Evolutionary conservation across 2,797 vertebrate genomes (phyloP), one percentile per base, ranked within the genome.

Genomic region (Danionella dracula): DNA sequence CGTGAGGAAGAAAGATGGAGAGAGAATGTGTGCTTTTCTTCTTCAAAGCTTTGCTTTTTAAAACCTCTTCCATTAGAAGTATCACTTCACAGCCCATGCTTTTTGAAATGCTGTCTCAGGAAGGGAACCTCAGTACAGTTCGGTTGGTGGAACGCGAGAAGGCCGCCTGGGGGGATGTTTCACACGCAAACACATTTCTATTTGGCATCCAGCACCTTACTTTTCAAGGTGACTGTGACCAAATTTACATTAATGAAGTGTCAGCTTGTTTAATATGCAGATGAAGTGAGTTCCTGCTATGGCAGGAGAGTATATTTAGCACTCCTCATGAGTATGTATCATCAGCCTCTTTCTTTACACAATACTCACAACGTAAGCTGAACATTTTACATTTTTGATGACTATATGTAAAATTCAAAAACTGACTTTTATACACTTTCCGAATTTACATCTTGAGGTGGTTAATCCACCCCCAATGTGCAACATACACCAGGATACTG

Each of bases 111-210:
- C 15, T 11, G 16, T 20, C 2, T 41, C 13, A 17, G 45, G 41
- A 46, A 34, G 46, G 62, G 55, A 80, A 71, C 75, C 75, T 70
- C 70, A 72, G 62, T 62, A 56, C 46, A 62, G 74, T 66, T 40
- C 29, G 72, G 45, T 68, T 79, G 78, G 68, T 76, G 78, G 74
- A 56, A 63, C 53, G 56, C 75, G 60, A 34, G 57, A 66, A 64
- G 70, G 79, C 65, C 44, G 73, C 62, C 79, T 71, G 46, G 0
- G 73, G 75, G 76, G 16, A 21, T 7, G n/a, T 40, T 5, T 48
- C 34, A 19, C 46, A 71, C 55, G 2, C 5, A 16, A 13, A 8
- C 35, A 35, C 17, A 9, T 4, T 34, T 42, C 16, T 50, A 15
- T 34, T 23, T 54, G 13, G 35, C 19, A 21, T 50, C 48, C 35